These are phyloP conservation scores for Oreochromis tanganicae DNA, from an alignment of 2,113 vertebrate species.

Conservation along the genomic window DNA sequence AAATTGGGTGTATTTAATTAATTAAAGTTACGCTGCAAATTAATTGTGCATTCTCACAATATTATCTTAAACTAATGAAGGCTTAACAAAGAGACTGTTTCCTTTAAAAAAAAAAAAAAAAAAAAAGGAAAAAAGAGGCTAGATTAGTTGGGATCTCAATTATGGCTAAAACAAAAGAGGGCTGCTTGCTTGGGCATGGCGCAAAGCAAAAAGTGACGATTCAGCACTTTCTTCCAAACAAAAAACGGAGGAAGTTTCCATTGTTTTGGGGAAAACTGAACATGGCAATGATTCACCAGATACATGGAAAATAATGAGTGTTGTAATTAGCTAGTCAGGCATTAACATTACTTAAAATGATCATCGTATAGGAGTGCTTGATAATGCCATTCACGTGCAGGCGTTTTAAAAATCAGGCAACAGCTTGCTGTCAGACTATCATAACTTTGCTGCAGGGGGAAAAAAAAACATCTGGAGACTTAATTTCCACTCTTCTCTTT, in stretches of 20 bases:
- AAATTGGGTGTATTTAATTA: constrained; percentile 74
- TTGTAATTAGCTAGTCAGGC: constrained; percentile 70
- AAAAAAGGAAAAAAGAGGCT: constrained; percentile 28
- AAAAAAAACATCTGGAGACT: neutral
- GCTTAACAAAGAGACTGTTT: constrained; percentile 69
- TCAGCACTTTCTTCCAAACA: constrained; percentile 75
- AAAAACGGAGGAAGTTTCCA: constrained; percentile 73
- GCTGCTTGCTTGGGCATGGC: constrained; percentile 60
- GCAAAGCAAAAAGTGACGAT: constrained; percentile 67
- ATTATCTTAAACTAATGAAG: constrained; percentile 80
- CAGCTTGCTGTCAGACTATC: neutral
- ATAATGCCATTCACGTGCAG: constrained; percentile 55
- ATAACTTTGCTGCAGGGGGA: neutral
- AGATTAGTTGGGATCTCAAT: constrained; percentile 80
- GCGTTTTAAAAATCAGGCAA: neutral
- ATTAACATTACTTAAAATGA: constrained; percentile 65
- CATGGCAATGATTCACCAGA: constrained; percentile 79
- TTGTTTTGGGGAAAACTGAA: constrained; percentile 76
- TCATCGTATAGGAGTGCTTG: constrained; percentile 50
- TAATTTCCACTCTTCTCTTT: constrained; percentile 6
- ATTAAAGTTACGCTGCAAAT: constrained; percentile 75
- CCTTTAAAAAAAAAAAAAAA: neutral
- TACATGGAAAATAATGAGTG: constrained; percentile 76
- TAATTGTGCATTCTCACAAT: constrained; percentile 77
- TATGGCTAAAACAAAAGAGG: constrained; percentile 79